Evolutionary conservation across 2,888 invertebrate genomes (phyloP).

Genomic region (Entomobrya multifasciata): DNA sequence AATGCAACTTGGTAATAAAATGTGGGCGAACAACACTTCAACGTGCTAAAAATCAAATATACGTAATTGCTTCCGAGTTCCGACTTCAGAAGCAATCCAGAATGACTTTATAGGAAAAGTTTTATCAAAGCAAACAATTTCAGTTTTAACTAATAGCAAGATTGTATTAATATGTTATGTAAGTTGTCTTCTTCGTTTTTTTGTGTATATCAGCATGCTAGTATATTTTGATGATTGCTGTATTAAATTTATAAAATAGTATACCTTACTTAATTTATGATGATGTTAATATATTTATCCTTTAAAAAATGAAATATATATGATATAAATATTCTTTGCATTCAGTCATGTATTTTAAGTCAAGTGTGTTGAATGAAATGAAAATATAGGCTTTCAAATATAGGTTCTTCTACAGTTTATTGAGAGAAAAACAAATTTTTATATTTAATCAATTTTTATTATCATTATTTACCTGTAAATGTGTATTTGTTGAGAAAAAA

Average conservation of each 20-base stretch:
- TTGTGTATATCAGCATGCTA: neutral
- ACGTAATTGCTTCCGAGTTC: neutral
- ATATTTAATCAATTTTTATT: neutral
- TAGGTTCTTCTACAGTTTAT: neutral
- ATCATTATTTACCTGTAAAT: neutral
- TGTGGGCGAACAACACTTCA: conserved; percentile 83
- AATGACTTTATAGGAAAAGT: neutral
- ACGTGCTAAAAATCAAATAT: conserved; percentile 81
- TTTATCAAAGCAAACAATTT: neutral
- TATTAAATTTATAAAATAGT: neutral
- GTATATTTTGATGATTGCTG: neutral
- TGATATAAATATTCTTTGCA: neutral
- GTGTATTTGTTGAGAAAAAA: no score
- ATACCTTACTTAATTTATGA: neutral
- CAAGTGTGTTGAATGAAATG: neutral
- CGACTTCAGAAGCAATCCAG: no score
- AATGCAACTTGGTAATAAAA: conserved; percentile 84
- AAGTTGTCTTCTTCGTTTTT: neutral
- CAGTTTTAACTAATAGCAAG: neutral
- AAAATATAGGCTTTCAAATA: neutral
- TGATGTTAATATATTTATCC: neutral
- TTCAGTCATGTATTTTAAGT: neutral
- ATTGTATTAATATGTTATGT: neutral
- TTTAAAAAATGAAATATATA: neutral
- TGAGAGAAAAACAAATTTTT: neutral